Evolutionary conservation across 2,888 invertebrate species (phyloP).

Genomic region (Mythimna vitellina): DNA sequence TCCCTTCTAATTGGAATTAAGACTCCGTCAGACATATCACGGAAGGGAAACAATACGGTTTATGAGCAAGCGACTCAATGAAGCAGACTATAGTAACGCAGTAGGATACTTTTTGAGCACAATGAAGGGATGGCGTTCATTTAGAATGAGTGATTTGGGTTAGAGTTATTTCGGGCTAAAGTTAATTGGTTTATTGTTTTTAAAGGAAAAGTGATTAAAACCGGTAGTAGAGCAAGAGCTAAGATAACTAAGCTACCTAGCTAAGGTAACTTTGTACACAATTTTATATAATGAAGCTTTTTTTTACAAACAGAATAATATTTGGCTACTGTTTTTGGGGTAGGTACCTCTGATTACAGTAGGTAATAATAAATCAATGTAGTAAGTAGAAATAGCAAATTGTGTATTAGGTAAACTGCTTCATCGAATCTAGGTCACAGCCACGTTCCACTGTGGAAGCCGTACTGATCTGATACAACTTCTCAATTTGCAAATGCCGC

Average conservation of each 20-base stretch:
- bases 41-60: neutral
- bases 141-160: neutral
- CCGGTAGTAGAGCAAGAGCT: neutral
- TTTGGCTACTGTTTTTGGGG: too few relatives aligned
- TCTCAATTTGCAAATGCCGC: conserved; percentile 47
- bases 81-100: neutral
- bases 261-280: neutral
- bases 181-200: neutral
- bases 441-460: conserved; percentile 40
- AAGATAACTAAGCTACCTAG: too few relatives aligned
- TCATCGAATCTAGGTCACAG: conserved; percentile 48
- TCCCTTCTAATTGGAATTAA: neutral
- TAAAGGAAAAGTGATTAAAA: neutral
- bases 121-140: neutral
- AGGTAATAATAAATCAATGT: neutral
- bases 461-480: conserved; percentile 43
- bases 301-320: too few relatives aligned
- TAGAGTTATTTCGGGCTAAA: conserved; percentile 1
- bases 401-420: conserved; percentile 4
- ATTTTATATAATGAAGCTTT: too few relatives aligned
- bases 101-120: neutral
- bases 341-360: neutral
- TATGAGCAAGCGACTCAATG: neutral
- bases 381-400: neutral
- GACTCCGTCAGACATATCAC: neutral